phyloP scores from a whole-genome alignment of 2,113 vertebrate species.

The Zapornia atra region DNA sequence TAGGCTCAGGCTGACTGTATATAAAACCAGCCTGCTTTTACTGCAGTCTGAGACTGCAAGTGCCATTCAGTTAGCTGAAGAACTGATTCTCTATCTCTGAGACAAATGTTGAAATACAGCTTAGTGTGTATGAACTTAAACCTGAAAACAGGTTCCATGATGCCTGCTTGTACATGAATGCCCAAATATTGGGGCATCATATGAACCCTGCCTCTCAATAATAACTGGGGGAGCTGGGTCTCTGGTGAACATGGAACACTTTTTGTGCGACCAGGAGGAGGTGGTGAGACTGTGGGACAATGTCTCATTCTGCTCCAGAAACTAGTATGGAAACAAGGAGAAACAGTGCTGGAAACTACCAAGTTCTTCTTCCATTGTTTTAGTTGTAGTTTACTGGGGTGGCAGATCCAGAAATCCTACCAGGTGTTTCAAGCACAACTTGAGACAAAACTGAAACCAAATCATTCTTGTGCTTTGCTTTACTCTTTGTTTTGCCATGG shows the following conservation, averaged over 20 bases:
- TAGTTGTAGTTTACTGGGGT: background rate
- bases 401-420: background rate
- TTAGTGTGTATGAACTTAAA: background rate
- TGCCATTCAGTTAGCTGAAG: background rate
- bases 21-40: background rate
- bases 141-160: background rate
- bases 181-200: background rate
- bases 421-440: background rate
- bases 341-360: background rate
- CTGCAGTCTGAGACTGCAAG: background rate
- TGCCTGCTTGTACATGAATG: background rate
- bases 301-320: background rate
- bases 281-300: background rate
- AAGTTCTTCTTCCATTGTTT: background rate
- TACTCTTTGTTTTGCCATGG: background rate
- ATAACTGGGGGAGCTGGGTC: background rate
- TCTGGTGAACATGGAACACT: background rate
- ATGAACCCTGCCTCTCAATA: background rate
- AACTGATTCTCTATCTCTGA: background rate
- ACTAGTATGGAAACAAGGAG: background rate
- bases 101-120: background rate
- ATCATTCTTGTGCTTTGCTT: background rate
- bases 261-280: background rate
- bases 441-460: background rate
- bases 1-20: background rate